Percentiles rank a stretch among this genome's conserved stretches.
These are phyloP conservation scores for Gorsachius magnificus DNA, from an alignment of 2,797 vertebrate species.

Conservation along the genomic window DNA sequence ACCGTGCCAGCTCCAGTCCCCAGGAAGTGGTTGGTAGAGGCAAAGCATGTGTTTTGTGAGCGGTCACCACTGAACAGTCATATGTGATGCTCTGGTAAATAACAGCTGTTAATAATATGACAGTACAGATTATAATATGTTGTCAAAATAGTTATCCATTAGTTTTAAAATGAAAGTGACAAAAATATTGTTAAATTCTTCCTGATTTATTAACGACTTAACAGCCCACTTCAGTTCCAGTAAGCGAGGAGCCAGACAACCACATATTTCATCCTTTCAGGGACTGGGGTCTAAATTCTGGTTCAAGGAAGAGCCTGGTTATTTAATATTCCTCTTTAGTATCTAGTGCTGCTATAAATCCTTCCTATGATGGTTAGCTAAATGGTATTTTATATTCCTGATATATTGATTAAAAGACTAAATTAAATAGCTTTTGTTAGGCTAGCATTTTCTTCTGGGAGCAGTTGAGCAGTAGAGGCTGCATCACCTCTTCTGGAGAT, in stretches of 20 bases:
- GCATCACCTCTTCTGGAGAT: neutral
- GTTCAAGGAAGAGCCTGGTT: neutral
- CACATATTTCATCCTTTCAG: neutral
- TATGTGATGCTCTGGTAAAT: neutral
- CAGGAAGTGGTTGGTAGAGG: neutral
- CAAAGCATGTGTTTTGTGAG: neutral
- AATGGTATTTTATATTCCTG: constrained; percentile 4
- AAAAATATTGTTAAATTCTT: neutral
- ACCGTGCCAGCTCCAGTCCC: neutral
- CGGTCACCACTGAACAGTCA: neutral
- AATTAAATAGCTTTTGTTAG: constrained; percentile 2
- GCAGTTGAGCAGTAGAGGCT: neutral
- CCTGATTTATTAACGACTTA: neutral
- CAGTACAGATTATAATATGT: neutral
- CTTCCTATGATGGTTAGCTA: neutral
- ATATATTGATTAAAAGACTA: constrained; percentile 6
- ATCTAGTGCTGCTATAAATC: neutral
- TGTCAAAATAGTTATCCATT: neutral
- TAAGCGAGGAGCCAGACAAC: neutral
- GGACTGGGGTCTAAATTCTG: neutral
- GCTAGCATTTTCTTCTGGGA: neutral
- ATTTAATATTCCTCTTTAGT: neutral
- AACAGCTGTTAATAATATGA: neutral
- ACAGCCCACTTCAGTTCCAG: neutral
- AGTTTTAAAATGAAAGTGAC: neutral